Evolutionary conservation across 2,888 invertebrate genomes (phyloP).

Genomic region (Morpho deidamia): DNA sequence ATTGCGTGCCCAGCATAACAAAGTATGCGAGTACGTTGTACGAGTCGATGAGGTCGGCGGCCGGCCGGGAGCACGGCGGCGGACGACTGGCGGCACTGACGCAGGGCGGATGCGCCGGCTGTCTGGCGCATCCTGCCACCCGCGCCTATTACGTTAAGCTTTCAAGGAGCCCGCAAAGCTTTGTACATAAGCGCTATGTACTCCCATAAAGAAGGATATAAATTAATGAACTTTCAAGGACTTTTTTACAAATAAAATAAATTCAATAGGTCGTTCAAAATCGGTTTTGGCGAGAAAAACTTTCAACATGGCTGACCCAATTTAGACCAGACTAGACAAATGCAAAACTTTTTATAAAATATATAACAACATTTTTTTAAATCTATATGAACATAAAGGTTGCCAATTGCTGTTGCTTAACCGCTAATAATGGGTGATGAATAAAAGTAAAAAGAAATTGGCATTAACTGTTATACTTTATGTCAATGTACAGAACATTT

Average conservation of each 20-base stretch:
- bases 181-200: constrained; percentile 4
- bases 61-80: constrained; percentile 71
- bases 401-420: too few species aligned
- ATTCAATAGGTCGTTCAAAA: too few species aligned
- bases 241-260: neutral
- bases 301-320: too few species aligned
- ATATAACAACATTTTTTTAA: too few species aligned
- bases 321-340: too few species aligned
- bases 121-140: constrained; percentile 66
- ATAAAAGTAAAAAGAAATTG: too few species aligned
- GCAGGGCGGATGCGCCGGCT: constrained; percentile 74
- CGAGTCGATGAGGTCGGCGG: constrained; percentile 45
- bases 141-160: constrained; percentile 38
- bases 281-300: too few species aligned
- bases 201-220: neutral
- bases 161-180: constrained; percentile 26
- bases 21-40: constrained; percentile 20
- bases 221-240: neutral
- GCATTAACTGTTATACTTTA: too few species aligned
- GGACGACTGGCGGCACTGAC: constrained; percentile 66
- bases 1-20: constrained; percentile 29
- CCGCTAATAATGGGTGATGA: too few species aligned
- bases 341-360: too few species aligned
- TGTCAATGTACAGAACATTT: too few species aligned
- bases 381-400: too few species aligned